Conservation (phyloP, 2,797 vertebrate genomes). For the Lepilemur septentrionalis region DNA sequence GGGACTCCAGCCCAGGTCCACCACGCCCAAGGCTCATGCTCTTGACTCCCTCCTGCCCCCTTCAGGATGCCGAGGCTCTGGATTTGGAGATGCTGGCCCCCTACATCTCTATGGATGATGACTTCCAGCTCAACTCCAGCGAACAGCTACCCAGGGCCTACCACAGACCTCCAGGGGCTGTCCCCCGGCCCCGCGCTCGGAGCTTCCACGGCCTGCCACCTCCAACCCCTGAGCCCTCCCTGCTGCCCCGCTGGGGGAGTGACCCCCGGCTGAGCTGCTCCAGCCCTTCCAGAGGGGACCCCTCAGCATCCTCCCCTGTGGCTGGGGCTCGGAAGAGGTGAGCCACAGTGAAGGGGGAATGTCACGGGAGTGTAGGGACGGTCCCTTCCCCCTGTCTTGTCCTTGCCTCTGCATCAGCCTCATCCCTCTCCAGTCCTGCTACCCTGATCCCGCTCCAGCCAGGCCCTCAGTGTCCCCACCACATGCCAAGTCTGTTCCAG, state of each 20-base stretch:
- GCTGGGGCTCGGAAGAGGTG: slow-evolving; percentile 78
- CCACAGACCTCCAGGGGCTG: background rate
- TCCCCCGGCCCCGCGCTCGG: slow-evolving; percentile 69
- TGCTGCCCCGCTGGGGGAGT: slow-evolving; percentile 81
- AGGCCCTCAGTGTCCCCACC: background rate
- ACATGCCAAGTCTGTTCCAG: background rate
- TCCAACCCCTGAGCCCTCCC: slow-evolving; percentile 37
- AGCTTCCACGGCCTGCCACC: slow-evolving; percentile 78
- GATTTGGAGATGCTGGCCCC: slow-evolving; percentile 93
- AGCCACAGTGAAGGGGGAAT: background rate
- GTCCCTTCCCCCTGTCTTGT: background rate
- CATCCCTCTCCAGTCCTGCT: no score
- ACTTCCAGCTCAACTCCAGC: slow-evolving; percentile 91
- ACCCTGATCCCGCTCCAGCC: background rate
- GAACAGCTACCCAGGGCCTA: slow-evolving; percentile 70
- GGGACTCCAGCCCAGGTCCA: background rate
- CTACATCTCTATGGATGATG: slow-evolving; percentile 95
- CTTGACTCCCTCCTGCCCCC: background rate
- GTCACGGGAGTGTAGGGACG: rapidly evolving
- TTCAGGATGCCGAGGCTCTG: slow-evolving; percentile 79
- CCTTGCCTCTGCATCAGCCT: background rate
- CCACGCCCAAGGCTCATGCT: background rate
- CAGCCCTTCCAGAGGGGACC: slow-evolving; percentile 40
- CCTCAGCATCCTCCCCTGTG: background rate
- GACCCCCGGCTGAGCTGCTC: slow-evolving; percentile 77